These are phyloP conservation scores for Myopa testacea DNA, from an alignment of 2,888 invertebrate species.

Conservation along the genomic window DNA sequence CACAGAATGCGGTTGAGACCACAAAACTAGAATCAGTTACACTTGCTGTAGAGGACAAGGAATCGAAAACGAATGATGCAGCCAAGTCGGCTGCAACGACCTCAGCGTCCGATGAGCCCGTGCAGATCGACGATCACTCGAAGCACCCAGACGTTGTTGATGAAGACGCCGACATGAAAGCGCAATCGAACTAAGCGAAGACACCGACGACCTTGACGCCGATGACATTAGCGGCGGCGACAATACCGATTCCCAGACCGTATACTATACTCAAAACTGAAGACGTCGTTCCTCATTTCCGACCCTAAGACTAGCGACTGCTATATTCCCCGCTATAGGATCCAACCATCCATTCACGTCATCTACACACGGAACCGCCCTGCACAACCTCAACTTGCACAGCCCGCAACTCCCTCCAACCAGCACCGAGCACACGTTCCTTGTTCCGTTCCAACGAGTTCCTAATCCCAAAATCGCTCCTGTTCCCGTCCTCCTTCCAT, in stretches of 20 bases:
- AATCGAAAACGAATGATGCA: neutral
- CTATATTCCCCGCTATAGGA: neutral
- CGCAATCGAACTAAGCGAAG: too few relatives aligned
- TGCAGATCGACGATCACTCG: neutral
- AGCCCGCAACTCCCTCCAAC: too few relatives aligned
- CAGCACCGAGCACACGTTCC: neutral
- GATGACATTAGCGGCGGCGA: too few relatives aligned
- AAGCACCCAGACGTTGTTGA: slow-evolving; percentile 27
- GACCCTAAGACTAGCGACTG: slow-evolving; percentile 31
- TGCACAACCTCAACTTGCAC: too few relatives aligned
- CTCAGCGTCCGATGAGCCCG: slow-evolving; percentile 22
- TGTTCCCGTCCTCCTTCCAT: neutral
- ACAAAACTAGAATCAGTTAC: slow-evolving; percentile 38
- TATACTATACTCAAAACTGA: slow-evolving; percentile 35
- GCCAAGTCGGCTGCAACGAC: slow-evolving; percentile 32
- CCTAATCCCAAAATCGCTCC: neutral
- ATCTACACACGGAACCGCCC: too few relatives aligned
- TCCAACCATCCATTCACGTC: too few relatives aligned
- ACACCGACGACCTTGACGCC: too few relatives aligned
- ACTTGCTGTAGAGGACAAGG: neutral
- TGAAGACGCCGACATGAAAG: slow-evolving; percentile 36
- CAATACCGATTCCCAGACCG: neutral
- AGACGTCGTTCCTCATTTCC: slow-evolving; percentile 36
- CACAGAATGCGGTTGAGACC: slow-evolving; percentile 11
- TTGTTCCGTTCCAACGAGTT: neutral